A percentile compares a stretch with the other conserved stretches of the same genome.
Conservation (phyloP, 2,113 vertebrate genomes). For the Coryphaenoides rupestris region DNA sequence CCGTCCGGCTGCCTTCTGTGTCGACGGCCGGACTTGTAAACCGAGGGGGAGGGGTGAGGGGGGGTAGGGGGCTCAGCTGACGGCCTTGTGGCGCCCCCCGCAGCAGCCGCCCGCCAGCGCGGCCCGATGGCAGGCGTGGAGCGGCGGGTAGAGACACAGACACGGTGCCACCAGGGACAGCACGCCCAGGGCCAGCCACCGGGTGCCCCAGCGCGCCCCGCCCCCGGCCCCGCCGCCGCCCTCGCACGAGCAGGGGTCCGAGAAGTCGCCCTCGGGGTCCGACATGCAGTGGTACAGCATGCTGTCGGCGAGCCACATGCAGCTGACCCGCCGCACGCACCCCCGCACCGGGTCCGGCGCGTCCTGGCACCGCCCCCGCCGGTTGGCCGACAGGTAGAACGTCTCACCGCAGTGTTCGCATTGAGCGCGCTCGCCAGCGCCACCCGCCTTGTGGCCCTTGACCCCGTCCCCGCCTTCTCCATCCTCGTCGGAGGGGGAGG, state of each 20-base stretch:
- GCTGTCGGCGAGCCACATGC: constrained; percentile 98
- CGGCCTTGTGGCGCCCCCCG: constrained; percentile 93
- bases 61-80: constrained; percentile 71
- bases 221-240: constrained; percentile 72
- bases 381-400: constrained; percentile 87
- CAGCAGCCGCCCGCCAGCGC: constrained; percentile 92
- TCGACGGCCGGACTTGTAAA: neutral
- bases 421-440: constrained; percentile 79
- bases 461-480: constrained; percentile 56
- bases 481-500: constrained; percentile 33
- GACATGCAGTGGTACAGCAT: constrained; percentile 99
- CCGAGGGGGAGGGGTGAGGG: neutral
- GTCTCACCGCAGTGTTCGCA: constrained; percentile 94
- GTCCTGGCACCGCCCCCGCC: constrained; percentile 89
- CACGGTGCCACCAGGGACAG: constrained; percentile 94
- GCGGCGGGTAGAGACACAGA: constrained; percentile 97
- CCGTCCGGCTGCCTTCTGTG: constrained; percentile 32
- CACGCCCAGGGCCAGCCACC: constrained; percentile 92
- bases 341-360: constrained; percentile 87
- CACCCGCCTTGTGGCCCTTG: constrained; percentile 78
- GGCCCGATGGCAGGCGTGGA: constrained; percentile 91
- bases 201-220: constrained; percentile 85
- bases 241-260: constrained; percentile 96
- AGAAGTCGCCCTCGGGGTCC: constrained; percentile 97
- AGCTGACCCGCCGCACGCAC: constrained; percentile 91